Base-by-base conservation (phyloP, 2,888 invertebrate species). In the Amphipyra tragopoginis region DNA sequence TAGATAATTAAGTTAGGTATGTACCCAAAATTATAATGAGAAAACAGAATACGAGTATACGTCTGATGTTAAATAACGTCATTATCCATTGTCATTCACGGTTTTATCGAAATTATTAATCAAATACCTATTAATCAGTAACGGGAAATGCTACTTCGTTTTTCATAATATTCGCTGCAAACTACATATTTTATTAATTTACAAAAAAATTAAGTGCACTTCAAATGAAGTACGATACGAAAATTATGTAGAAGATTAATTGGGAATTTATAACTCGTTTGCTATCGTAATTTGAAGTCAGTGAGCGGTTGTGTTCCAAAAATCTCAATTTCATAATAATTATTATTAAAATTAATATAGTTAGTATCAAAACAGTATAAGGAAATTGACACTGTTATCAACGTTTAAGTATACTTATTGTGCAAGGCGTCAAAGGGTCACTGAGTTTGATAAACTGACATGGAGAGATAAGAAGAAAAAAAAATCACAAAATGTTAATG, bases 401-500 rank as follows among this genome's bases (percentile, higher is more conserved):
- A 59, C 48, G 67, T 79, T 82, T 72, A 81, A 81, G 75, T 81
- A 56, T 57, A 57, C n/a, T 50, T 65, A 85, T 90, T 93, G 91
- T 91, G 91, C 90, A 92, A 92, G 89, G 85, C 83, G 83, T 83
- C 80, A 77, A 75, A 78, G 87, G 91, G 92, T 92, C 92, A 91
- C 54, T 68, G 65, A 55, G 52, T 39, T 44, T 73, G 92, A 93
- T 93, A 93, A 93, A 89, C 91, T 83, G 71, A 33, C 64, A 67
- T 53, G 68, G 38, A 6, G 7, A 21, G 91, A 93, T 92, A 91
- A 87, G 63, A 71, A 80, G 77, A 82, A 85, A 87, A 88, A n/a
- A 86, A 87, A 89, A 86, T 84, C 85, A 86, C 84, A 81, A 83
- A 82, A 81, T 82, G 63, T 82, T 77, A 80, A 68, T 60, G 80